phyloP scores from a whole-genome alignment of 2,113 vertebrate species.

The Fulmarus glacialis region DNA sequence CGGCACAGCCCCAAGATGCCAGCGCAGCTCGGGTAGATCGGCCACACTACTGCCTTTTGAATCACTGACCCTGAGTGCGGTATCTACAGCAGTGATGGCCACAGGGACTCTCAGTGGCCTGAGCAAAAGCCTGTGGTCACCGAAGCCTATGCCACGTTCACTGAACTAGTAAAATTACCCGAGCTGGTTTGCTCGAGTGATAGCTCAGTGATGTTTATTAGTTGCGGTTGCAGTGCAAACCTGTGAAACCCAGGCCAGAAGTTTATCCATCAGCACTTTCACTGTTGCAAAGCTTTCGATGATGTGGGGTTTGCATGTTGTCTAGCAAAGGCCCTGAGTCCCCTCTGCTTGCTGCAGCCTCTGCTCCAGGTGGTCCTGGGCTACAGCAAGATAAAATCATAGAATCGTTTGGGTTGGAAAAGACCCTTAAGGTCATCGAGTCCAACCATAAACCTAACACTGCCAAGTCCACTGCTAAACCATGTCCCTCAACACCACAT shows the following conservation, averaged over 20 bases:
- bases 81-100: neutral
- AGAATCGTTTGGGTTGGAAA: too few species aligned
- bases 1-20: neutral
- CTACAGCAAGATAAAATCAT: neutral
- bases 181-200: neutral
- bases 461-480: too few species aligned
- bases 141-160: rapidly evolving
- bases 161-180: neutral
- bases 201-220: neutral
- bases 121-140: neutral
- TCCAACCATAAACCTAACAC: too few species aligned
- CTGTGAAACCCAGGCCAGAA: neutral
- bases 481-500: too few species aligned
- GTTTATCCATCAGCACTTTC: neutral
- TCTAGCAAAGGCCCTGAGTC: neutral
- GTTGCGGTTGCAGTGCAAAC: neutral
- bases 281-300: rapidly evolving
- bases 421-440: too few species aligned
- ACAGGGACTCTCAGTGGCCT: neutral
- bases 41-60: neutral
- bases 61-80: neutral
- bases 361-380: neutral
- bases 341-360: neutral
- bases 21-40: neutral
- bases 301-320: neutral